A percentile compares a stretch with the other conserved stretches of the same genome.
Conservation (phyloP, 2,113 vertebrate genomes). For the Gasterosteus aculeatus region DNA sequence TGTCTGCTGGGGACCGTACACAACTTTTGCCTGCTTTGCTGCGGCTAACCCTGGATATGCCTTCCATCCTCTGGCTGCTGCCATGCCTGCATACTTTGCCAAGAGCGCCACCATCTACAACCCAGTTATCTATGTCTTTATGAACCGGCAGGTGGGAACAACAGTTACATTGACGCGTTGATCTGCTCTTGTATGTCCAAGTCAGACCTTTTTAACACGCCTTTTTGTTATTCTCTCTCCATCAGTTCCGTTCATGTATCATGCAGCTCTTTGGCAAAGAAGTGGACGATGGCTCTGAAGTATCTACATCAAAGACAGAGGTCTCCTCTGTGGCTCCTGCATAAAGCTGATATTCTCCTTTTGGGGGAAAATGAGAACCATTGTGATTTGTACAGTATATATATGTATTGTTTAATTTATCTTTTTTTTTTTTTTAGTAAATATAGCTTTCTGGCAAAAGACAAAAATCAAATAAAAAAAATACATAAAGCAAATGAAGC, state of each 20-base stretch:
- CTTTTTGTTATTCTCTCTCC: conserved; percentile 36
- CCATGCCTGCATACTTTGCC: conserved; percentile 89
- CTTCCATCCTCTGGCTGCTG: conserved; percentile 88
- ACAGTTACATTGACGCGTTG: not conserved
- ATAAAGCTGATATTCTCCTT: conserved; percentile 63
- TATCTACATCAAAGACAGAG: conserved; percentile 88
- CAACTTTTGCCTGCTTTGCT: conserved; percentile 86
- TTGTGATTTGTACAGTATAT: conserved; percentile 64
- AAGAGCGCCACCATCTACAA: conserved; percentile 94
- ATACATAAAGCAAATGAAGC: conserved; percentile 25
- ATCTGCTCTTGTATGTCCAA: not conserved
- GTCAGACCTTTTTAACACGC: conserved; percentile 1
- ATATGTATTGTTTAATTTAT: conserved; percentile 42
- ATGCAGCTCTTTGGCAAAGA: conserved; percentile 89
- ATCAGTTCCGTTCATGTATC: conserved; percentile 89
- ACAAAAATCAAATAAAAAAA: conserved; percentile 45
- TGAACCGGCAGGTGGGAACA: conserved; percentile 88
- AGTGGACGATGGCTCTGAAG: conserved; percentile 87
- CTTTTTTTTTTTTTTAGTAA: conserved; percentile 39
- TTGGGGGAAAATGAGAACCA: conserved; percentile 14
- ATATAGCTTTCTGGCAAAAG: conserved; percentile 70
- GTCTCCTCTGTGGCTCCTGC: conserved; percentile 89
- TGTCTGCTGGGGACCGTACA: conserved; percentile 90
- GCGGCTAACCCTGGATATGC: conserved; percentile 87
- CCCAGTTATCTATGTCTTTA: conserved; percentile 91